Evolutionary conservation across 92 coral and sea anemone species (phyloP).

Genomic region (Epizoanthus illoricatus): DNA sequence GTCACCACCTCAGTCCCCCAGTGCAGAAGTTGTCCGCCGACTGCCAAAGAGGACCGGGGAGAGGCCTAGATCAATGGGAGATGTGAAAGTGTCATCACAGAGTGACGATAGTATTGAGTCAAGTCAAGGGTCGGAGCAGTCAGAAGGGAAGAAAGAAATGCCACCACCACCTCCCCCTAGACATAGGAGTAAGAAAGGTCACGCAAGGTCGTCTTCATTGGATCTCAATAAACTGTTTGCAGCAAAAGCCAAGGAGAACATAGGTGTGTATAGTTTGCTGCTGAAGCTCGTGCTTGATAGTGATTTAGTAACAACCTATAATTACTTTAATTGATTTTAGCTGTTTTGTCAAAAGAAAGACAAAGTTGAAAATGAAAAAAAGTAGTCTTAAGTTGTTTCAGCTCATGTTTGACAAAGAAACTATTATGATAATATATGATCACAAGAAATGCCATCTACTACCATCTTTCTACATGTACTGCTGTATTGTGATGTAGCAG

Average conservation of each 20-base stretch:
- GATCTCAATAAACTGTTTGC: slow-evolving; percentile 94
- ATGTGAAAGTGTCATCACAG: slow-evolving; percentile 57
- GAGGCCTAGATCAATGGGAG: slow-evolving; percentile 78
- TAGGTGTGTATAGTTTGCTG: slow-evolving; percentile 37
- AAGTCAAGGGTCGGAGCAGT: slow-evolving; percentile 63
- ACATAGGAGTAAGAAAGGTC: slow-evolving; percentile 86
- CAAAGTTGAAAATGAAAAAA: too few species aligned
- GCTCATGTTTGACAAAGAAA: too few species aligned
- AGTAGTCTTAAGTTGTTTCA: too few species aligned
- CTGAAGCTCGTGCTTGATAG: background rate
- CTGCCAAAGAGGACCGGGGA: slow-evolving; percentile 55
- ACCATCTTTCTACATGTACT: too few species aligned
- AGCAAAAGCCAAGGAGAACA: slow-evolving; percentile 73
- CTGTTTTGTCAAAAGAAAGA: too few species aligned
- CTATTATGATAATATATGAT: too few species aligned
- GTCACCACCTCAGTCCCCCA: slow-evolving; percentile 32
- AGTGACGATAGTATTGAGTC: slow-evolving; percentile 57
- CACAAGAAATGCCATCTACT: too few species aligned
- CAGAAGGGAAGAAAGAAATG: slow-evolving; percentile 71
- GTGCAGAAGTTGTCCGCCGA: slow-evolving; percentile 46
- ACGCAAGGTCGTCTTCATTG: slow-evolving; percentile 94
- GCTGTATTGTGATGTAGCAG: too few species aligned
- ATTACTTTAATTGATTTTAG: too few species aligned
- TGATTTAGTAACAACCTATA: background rate
- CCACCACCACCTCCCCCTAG: slow-evolving; percentile 93